Evolutionary conservation across 2,797 vertebrate species (phyloP), one percentile per base, ranked within the genome.

Genomic region (Loris lydekkerianus): DNA sequence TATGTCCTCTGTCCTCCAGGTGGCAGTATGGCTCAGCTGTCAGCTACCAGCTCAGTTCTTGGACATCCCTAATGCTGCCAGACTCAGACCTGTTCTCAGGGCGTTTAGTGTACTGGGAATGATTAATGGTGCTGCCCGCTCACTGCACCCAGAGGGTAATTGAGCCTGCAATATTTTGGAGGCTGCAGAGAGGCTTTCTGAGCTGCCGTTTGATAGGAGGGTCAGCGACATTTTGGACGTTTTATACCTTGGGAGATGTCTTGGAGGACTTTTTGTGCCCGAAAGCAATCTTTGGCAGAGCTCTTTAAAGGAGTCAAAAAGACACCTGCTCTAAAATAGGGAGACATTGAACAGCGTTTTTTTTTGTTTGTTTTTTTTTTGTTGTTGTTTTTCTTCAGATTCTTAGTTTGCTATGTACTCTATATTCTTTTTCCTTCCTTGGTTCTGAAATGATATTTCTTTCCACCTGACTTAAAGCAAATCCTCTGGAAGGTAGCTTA

Each of bases 1-100:
- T 96, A 83, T 69, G 49, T 78, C 23, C 82, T 60, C 73, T 77
- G 56, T 63, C 97, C 97, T 97, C 91, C 93, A 98, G 97, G 92
- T 97, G 97, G 97, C 97, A 96, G 97, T 87, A 94, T 96, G 97
- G 91, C 46, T 77, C 96, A 86, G 34, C 96, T 92, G 58, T 93
- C 85, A 92, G 80, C 37, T 43, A 25, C 3, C 1, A 21, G 37
- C 60, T 95, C n/a, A 23, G 56, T 76, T 93, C 81, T 61, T 75
- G 29, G 86, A n/a, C 53, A 25, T 20, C 40, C 37, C 21, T 72
- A 23, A 40, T 25, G 34, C 46, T 40, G 34, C 76, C 60, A 86
- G 65, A 81, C 72, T 83, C 84, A 34, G 58, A 69, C 86, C 40
- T 34, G 84, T 96, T 96, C 89, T 92, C 65, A 63, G 94, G 58